Evolutionary conservation across 2,113 vertebrate genomes (phyloP), one percentile per base, ranked within the genome.

Genomic region (Trochalopteron elliotii): DNA sequence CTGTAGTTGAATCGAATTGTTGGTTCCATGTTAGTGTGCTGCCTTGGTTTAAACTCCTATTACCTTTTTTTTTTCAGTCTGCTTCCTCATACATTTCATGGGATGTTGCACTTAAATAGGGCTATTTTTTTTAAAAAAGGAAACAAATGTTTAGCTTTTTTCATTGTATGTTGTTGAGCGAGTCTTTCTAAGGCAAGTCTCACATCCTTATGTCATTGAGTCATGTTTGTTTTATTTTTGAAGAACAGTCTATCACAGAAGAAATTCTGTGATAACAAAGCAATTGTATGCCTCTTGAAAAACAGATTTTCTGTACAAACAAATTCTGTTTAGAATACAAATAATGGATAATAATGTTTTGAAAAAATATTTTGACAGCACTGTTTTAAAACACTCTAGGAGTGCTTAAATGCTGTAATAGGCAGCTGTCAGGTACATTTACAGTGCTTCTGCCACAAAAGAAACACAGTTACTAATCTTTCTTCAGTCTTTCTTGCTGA

Each of bases 341-440:
- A 94, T 87, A 95, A 88, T 42, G n/a, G 65, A 49, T 95, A 92
- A 90, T 83, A 88, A 75, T 86, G 81, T 95, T 95, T 91, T 33
- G 23, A 12, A 68, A 79, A 89, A 96, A 94, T 97, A 97, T 96
- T 94, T 94, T 96, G 93, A 95, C 93, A 95, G 82, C 71, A 61
- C 44, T 22, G 3, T 96, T 96, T 93, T 74, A 94, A 96, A 96
- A 77, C 37, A 53, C 37, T 84, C 15, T 8, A 63, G 68, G 64
- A 92, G 44, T 63, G 42, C 68, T 89, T 83, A 70, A 64, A 67
- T 81, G 60, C 40, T 57, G 12, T 93, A 94, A 96, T 93, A 96
- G 93, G 88, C 95, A 96, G 79, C 96, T 96, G 93, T 96, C 91
- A 96, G 80, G 71, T 88, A 93, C 76, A 28, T 90, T 83, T 83